phyloP scores from a whole-genome alignment of 1,140 invertebrate species.

The Octopus sinensis region DNA sequence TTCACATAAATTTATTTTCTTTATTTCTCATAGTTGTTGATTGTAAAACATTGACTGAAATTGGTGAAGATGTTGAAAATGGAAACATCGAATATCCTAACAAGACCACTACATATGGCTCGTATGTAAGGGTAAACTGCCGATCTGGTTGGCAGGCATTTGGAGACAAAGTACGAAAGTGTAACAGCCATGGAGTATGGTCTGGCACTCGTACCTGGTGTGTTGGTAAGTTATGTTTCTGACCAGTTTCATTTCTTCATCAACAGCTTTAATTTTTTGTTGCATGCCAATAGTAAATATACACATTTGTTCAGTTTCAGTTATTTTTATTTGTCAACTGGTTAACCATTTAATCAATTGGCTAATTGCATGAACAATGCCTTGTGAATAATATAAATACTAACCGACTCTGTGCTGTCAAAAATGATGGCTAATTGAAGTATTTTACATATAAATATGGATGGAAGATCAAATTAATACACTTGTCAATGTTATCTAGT shows the following conservation, averaged over 20 bases:
- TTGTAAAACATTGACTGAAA: slow-evolving; percentile 26
- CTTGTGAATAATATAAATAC: too few relatives aligned
- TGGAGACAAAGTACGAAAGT: slow-evolving; percentile 28
- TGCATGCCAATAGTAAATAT: neutral
- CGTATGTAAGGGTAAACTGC: slow-evolving; percentile 28
- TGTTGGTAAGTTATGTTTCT: slow-evolving; percentile 26
- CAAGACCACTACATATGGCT: slow-evolving; percentile 29
- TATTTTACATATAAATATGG: too few relatives aligned
- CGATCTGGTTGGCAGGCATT: slow-evolving; percentile 27
- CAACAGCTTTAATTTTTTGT: neutral
- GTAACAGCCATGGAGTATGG: slow-evolving; percentile 33
- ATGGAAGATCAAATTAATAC: too few relatives aligned
- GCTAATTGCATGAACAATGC: too few relatives aligned
- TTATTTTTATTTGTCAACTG: too few relatives aligned
- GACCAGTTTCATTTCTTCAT: neutral
- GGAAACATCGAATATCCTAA: slow-evolving; percentile 28
- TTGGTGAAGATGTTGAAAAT: slow-evolving; percentile 19
- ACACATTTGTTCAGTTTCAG: too few relatives aligned
- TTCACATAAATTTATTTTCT: neutral
- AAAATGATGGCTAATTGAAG: too few relatives aligned
- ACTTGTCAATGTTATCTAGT: too few relatives aligned
- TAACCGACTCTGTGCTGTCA: too few relatives aligned
- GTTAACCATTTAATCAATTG: too few relatives aligned
- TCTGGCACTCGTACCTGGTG: slow-evolving; percentile 31
- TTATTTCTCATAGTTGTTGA: slow-evolving; percentile 32